Percentiles rank a stretch among this genome's conserved stretches.
phyloP scores from a whole-genome alignment of 2,113 vertebrate genomes.

The Aegithalos caudatus region DNA sequence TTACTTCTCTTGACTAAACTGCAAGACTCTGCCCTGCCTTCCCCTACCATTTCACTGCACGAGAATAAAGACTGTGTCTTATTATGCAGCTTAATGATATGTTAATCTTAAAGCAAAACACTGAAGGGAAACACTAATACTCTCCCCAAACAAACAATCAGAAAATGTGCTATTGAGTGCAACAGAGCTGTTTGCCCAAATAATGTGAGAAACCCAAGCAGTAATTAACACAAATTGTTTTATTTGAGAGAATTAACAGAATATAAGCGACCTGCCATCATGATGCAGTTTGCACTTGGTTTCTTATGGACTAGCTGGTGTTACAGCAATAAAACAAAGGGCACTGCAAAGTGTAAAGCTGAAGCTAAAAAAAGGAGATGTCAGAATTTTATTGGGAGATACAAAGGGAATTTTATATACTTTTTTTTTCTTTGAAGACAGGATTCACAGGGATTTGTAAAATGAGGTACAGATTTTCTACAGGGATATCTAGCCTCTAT shows the following conservation, averaged over 20 bases:
- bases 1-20: neutral
- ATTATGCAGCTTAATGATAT: neutral
- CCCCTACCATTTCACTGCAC: neutral
- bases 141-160: neutral
- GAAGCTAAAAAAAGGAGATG: neutral
- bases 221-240: conserved; percentile 11
- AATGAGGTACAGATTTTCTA: neutral
- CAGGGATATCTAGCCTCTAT: fast-evolving
- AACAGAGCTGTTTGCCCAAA: neutral
- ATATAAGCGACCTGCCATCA: neutral
- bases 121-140: neutral
- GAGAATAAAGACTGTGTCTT: neutral
- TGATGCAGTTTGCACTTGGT: neutral
- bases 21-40: neutral
- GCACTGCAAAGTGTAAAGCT: neutral
- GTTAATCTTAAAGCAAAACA: conserved; percentile 29
- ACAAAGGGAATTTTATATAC: neutral
- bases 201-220: neutral
- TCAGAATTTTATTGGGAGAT: neutral
- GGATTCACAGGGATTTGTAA: neutral
- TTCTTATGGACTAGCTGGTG: neutral
- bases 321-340: neutral
- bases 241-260: neutral
- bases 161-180: neutral
- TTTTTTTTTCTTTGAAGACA: neutral